Conservation (phyloP, 2,113 vertebrate genomes). For the Sphaerodactylus townsendi region DNA sequence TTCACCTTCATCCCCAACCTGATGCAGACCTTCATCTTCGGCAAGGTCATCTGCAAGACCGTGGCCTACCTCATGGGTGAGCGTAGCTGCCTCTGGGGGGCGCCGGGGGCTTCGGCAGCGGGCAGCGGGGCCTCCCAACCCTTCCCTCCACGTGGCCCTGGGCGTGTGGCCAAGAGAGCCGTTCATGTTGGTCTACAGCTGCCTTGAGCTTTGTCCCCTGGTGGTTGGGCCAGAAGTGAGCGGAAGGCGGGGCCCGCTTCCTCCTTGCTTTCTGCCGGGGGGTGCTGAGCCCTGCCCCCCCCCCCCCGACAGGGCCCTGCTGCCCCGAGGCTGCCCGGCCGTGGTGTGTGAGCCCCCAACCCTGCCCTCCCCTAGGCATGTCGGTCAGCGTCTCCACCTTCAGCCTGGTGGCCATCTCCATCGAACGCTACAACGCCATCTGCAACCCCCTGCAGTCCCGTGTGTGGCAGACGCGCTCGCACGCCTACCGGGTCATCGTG, state of each 20-base stretch:
- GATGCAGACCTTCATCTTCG: constrained; percentile 93
- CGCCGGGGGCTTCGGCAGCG: no score
- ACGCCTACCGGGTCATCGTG: constrained; percentile 89
- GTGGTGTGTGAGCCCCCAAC: no score
- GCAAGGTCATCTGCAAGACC: constrained; percentile 89
- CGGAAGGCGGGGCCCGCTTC: no score
- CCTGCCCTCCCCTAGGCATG: constrained; percentile 75
- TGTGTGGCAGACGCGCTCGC: constrained; percentile 94
- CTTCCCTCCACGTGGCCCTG: no score
- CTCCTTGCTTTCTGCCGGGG: no score
- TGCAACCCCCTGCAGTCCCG: constrained; percentile 93
- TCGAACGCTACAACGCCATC: constrained; percentile 96
- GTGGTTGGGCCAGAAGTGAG: no score
- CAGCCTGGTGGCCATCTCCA: constrained; percentile 93
- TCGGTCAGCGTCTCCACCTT: constrained; percentile 96
- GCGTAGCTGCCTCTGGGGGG: neutral
- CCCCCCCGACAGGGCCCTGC: no score
- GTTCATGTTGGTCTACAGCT: no score
- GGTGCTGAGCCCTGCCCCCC: no score
- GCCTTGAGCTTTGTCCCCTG: no score
- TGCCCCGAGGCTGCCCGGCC: neutral
- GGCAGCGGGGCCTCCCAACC: no score
- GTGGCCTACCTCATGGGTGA: constrained; percentile 95
- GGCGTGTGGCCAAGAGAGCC: no score
- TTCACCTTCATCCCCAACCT: constrained; percentile 94